Evolutionary conservation across 2,888 invertebrate species (phyloP), one percentile per base, ranked within the genome.

Genomic region (Netelia inedita): DNA sequence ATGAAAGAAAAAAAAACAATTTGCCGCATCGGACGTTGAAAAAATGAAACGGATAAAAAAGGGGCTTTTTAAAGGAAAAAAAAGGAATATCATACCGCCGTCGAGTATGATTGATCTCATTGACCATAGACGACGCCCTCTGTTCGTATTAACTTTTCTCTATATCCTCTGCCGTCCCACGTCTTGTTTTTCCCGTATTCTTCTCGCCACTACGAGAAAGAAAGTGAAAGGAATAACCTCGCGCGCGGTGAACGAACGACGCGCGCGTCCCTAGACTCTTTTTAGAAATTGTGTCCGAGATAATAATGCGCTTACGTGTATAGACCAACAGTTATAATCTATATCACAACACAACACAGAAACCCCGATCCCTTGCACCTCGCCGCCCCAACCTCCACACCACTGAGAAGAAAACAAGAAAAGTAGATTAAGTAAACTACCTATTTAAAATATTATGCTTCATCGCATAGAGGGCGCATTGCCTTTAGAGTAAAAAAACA

Each of bases 101-200:
- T 71, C 65, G 80, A 83, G 92, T 91, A 91, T 89, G 93, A 92
- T 90, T 90, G 93, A 93, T 93, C 93, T 93, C 93, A 93, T 92
- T 93, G 92, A 93, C 91, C 91, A 91, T 90, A 93, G 90, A 92
- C 86, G 89, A 84, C 86, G 88, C 89, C 88, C 90, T 87, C 41
- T n/a, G 16, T 16, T 28, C 73, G 68, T 80, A 65, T 66, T 68
- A 23, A 81, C 78, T 79, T 83, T 79, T 57, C 57, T 57, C 3
- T 57, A 35, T 65, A 50, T 79, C 72, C 69, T 74, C 75, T 68
- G 66, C 46, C 76, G 57, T 75, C 61, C 76, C 72, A 69, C 43
- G 16, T 50, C 50, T 46, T 55, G 19, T 53, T 28, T 16, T 63
- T 65, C 50, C 72, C 72, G 43, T 57, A 63, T 53, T 46, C 63